Percentiles rank a stretch among this genome's conserved stretches.
These are phyloP conservation scores for Syrista parreyssii DNA, from an alignment of 2,888 invertebrate genomes.

Conservation along the genomic window DNA sequence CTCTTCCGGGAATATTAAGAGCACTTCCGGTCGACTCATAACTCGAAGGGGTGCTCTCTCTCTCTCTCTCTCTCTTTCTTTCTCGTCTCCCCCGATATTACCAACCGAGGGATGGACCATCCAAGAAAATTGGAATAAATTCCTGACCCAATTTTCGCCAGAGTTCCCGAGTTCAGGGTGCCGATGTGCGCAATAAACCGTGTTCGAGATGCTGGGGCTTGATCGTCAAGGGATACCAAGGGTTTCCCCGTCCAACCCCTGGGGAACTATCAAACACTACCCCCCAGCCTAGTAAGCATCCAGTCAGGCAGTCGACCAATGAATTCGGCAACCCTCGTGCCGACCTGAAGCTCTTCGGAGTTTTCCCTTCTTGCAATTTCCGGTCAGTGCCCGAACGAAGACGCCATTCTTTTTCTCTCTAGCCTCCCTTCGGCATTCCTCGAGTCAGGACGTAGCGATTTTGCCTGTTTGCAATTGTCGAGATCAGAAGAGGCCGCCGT, in stretches of 20 bases:
- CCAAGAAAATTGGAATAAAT: slow-evolving; percentile 31
- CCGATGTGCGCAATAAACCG: slow-evolving; percentile 10
- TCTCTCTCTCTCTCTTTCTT: slow-evolving; percentile 2
- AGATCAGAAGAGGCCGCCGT: slow-evolving; percentile 31
- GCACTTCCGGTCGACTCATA: neutral
- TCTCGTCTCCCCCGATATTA: neutral
- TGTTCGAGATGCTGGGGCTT: neutral
- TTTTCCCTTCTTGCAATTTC: too few relatives aligned
- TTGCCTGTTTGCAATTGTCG: neutral
- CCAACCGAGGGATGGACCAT: neutral
- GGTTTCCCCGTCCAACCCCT: slow-evolving; percentile 7
- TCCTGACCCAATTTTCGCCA: slow-evolving; percentile 22
- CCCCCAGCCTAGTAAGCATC: slow-evolving; percentile 14
- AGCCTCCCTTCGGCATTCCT: too few relatives aligned
- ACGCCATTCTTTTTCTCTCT: too few relatives aligned
- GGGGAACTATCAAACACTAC: slow-evolving; percentile 24
- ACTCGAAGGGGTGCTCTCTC: neutral
- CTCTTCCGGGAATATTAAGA: too few relatives aligned
- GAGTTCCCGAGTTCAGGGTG: neutral
- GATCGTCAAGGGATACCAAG: neutral
- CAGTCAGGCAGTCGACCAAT: too few relatives aligned
- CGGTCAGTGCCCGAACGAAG: too few relatives aligned
- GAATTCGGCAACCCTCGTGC: too few relatives aligned
- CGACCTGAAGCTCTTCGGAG: too few relatives aligned
- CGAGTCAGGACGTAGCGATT: too few relatives aligned